Evolutionary conservation across 1,140 invertebrate genomes (phyloP).

Genomic region (Rhagoletis pomonella): DNA sequence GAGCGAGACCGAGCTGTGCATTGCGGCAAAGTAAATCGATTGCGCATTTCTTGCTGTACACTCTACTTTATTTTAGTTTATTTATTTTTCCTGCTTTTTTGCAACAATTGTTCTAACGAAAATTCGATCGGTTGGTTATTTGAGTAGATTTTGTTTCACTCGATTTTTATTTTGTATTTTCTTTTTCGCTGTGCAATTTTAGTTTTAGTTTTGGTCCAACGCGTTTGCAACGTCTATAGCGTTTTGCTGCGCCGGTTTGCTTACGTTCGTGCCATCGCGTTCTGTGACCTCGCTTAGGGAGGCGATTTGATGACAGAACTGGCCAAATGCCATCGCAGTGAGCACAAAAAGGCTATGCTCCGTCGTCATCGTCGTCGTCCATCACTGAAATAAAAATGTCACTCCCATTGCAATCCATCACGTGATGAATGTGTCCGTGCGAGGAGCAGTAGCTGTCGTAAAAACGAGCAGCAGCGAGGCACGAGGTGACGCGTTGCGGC

Average conservation of each 20-base stretch:
- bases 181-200: background rate
- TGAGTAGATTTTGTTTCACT: background rate
- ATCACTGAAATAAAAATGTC: conserved; percentile 74
- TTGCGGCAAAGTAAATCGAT: background rate
- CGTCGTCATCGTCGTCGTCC: conserved; percentile 66
- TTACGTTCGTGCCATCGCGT: conserved; percentile 12
- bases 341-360: background rate
- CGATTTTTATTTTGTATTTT: background rate
- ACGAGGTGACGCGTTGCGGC: background rate
- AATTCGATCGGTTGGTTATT: conserved; percentile 36
- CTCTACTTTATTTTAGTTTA: background rate
- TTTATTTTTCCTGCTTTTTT: background rate
- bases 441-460: background rate
- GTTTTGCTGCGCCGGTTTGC: background rate
- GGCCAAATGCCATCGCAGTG: conserved; percentile 38
- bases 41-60: background rate
- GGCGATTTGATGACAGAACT: conserved; percentile 4
- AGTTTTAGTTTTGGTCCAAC: conserved; percentile 42
- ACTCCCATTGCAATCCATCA: conserved; percentile 74
- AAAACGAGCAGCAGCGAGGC: background rate
- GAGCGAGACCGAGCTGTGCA: background rate
- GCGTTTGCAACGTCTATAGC: background rate
- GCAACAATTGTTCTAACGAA: background rate
- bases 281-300: background rate
- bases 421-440: conserved; percentile 70